Evolutionary conservation across 1,140 invertebrate species (phyloP).

Genomic region (Cylas formicarius): DNA sequence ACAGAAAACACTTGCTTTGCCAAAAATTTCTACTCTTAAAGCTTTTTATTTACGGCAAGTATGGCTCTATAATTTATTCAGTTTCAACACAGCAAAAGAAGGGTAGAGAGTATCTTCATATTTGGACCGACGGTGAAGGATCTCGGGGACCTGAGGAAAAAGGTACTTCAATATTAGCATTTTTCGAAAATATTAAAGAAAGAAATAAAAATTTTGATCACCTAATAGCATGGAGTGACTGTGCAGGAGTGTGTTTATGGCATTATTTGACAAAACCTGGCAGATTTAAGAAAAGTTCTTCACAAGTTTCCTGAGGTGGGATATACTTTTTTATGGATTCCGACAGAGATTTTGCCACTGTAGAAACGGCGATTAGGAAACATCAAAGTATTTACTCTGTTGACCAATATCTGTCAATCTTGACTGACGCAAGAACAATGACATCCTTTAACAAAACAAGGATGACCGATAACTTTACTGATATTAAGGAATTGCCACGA

Average conservation of each 20-base stretch:
- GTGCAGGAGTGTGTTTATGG: constrained; percentile 16
- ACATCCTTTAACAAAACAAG: constrained; percentile 9
- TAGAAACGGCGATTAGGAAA: constrained; percentile 2
- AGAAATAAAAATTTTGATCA: constrained; percentile 1
- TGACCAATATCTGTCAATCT: constrained; percentile 10
- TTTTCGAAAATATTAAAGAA: neutral
- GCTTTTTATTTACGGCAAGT: constrained; percentile 29
- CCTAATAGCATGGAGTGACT: constrained; percentile 17
- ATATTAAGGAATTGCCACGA: constrained; percentile 8
- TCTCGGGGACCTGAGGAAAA: constrained; percentile 15
- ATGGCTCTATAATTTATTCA: constrained; percentile 24
- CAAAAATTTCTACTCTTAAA: constrained; percentile 27
- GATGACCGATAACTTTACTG: constrained; percentile 14
- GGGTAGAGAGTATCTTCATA: constrained; percentile 12
- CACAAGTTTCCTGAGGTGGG: constrained; percentile 12
- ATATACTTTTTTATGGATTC: constrained; percentile 14
- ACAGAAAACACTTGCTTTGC: constrained; percentile 26
- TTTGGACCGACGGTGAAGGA: constrained; percentile 19
- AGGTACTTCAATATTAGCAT: constrained; percentile 4
- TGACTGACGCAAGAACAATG: constrained; percentile 13
- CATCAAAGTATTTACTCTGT: neutral
- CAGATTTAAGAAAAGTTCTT: neutral
- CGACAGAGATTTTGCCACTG: constrained; percentile 10
- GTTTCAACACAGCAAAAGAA: constrained; percentile 6
- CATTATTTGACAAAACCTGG: constrained; percentile 6